Evolutionary conservation across 53 echinoderm and acorn worm genomes (phyloP).

Genomic region (Luidia sarsii): DNA sequence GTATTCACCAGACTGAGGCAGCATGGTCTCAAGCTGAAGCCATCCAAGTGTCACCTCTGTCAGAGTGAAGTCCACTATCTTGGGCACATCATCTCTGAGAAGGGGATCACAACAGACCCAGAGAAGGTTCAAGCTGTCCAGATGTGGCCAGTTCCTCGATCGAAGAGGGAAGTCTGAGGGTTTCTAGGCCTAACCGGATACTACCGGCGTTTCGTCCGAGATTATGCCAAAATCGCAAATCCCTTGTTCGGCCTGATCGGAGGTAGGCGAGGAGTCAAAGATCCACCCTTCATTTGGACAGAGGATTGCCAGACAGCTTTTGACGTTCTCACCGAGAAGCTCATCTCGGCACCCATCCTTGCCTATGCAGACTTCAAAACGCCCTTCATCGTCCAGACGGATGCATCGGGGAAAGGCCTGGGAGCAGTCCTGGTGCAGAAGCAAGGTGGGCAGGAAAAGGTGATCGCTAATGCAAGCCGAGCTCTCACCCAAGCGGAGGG

Average conservation of each 20-base stretch:
- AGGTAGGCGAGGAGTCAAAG: constrained; percentile 10
- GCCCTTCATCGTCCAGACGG: constrained; percentile 31
- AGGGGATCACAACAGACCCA: constrained; percentile 32
- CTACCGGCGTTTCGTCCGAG: constrained; percentile 27
- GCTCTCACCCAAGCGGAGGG: not conserved
- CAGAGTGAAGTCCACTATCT: constrained; percentile 34
- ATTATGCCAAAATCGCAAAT: constrained; percentile 25
- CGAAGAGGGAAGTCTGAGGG: constrained; percentile 28
- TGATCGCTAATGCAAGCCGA: constrained; percentile 11
- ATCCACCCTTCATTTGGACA: constrained; percentile 20
- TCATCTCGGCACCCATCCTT: constrained; percentile 43
- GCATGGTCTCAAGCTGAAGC: constrained; percentile 45
- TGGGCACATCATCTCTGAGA: constrained; percentile 38
- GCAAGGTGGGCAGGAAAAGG: constrained; percentile 9
- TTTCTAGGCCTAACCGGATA: constrained; percentile 58
- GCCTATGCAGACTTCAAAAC: constrained; percentile 38
- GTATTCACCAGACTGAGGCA: constrained; percentile 38
- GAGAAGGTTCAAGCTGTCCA: constrained; percentile 44
- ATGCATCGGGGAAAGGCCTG: constrained; percentile 19
- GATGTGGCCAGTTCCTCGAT: constrained; percentile 33
- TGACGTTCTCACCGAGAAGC: too few species aligned
- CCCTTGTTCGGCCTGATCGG: constrained; percentile 35
- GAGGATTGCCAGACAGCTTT: constrained; percentile 23
- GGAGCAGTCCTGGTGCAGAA: constrained; percentile 25
- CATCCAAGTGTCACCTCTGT: constrained; percentile 52